Base-by-base conservation (phyloP, 2,888 invertebrate genomes). In the Formica aserva region DNA sequence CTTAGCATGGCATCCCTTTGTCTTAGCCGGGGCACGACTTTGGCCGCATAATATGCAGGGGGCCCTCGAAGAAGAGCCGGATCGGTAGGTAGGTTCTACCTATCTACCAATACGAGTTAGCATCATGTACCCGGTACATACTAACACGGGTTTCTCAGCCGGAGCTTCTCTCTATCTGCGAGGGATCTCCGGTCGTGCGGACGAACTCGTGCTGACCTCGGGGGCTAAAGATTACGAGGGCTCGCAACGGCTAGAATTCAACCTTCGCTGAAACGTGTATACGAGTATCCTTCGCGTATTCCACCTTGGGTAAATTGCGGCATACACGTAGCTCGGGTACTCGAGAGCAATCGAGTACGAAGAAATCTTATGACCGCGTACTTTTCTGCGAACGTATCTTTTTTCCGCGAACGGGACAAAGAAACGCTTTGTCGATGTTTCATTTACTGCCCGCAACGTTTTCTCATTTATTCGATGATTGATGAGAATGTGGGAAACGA, bases 201-300 rank as follows among this genome's bases (percentile, higher is more conserved):
- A 86, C 87, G 88, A 90, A 90, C 90, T 87, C 89, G 90, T 91
- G 93, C 91, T 93, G 93, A 93, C 93, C 93, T 92, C 92, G 90
- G 89, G 92, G 93, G 93, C 92, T 93, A 92, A 92, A 93, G 93
- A 93, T 93, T 93, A 93, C 92, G 91, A 90, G 92, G 91, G 91
- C 93, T 93, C 86, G 89, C 90, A 90, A 84, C 87, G 87, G 88
- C 91, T 93, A 92, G 92, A 93, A 92, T 91, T 91, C 90, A 89
- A 88, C 81, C 90, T 81, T 87, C 72, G 41, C 48, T 82, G 81
- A 88, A 84, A 85, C 83, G 75, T 86, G 81, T 84, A 88, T 84
- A 69, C 82, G 41, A 55, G 38, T 6, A 38, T 22, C 38, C 22
- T 38, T 18, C 76, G 38, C 78, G 57, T 78, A 71, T 71, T 32